phyloP scores from a whole-genome alignment of 1,140 invertebrate genomes.

The Meloidogyne exigua region DNA sequence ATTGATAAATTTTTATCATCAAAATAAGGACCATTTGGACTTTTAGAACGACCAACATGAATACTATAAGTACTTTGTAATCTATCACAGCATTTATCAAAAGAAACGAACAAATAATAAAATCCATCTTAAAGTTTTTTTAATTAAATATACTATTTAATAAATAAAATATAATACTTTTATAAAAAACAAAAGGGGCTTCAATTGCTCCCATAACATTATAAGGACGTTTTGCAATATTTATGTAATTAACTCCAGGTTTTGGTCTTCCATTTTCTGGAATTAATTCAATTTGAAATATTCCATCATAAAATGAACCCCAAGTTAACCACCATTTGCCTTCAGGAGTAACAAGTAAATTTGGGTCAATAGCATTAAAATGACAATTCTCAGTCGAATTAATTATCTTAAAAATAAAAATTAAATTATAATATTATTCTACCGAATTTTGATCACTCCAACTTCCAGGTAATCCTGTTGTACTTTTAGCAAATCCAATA shows the following conservation, averaged over 20 bases:
- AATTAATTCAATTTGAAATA: conserved; percentile 12
- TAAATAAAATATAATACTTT: no score
- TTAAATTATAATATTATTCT: neutral
- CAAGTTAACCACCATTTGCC: conserved; percentile 17
- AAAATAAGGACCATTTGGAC: conserved; percentile 10
- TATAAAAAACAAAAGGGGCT: conserved; percentile 17
- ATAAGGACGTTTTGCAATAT: conserved; percentile 5
- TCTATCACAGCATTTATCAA: conserved; percentile 5
- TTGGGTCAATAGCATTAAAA: conserved; percentile 30
- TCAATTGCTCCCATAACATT: conserved; percentile 1
- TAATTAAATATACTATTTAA: no score
- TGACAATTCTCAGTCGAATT: neutral
- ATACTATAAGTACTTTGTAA: conserved; percentile 12
- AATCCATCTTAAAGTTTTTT: neutral
- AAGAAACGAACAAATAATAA: conserved; percentile 19
- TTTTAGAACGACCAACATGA: conserved; percentile 10
- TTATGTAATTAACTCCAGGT: neutral
- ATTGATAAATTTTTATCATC: neutral
- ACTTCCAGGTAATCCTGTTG: neutral
- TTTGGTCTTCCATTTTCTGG: conserved; percentile 4
- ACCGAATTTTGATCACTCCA: conserved; percentile 1
- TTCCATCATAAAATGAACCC: conserved; percentile 20
- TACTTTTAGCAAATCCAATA: conserved; percentile 10
- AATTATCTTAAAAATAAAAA: conserved; percentile 10
- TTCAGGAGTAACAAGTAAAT: conserved; percentile 15